Evolutionary conservation across 37 sponge, comb jelly and placozoan genomes (phyloP).

Genomic region (Hexactinellida sp.): DNA sequence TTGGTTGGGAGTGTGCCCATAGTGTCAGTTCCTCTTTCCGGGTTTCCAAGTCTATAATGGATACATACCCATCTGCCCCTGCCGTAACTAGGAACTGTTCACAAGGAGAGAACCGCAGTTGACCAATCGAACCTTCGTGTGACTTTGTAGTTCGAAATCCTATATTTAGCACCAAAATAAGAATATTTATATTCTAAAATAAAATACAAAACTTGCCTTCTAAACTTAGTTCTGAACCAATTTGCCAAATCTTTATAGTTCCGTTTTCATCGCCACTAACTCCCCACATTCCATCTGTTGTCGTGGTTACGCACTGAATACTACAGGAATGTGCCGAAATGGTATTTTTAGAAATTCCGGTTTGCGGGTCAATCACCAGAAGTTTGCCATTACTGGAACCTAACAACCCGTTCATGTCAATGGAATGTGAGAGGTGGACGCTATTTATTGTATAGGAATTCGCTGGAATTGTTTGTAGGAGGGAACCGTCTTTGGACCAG

Average conservation of each 20-base stretch:
- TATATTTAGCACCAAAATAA: neutral
- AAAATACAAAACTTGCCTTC: neutral
- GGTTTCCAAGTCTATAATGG: neutral
- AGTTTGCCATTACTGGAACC: neutral
- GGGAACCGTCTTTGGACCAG: neutral
- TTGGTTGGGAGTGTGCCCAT: neutral
- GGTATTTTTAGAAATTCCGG: neutral
- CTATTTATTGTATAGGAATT: slow-evolving; percentile 14
- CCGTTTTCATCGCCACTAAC: neutral
- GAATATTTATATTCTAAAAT: neutral
- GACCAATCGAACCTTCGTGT: neutral
- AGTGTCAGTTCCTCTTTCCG: neutral
- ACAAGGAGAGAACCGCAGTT: neutral
- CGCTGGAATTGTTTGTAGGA: neutral
- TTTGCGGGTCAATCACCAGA: neutral
- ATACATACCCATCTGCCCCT: slow-evolving; percentile 9
- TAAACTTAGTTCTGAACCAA: neutral
- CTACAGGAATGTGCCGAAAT: neutral
- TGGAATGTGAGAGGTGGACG: neutral
- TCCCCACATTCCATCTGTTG: slow-evolving; percentile 1
- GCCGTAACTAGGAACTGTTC: neutral
- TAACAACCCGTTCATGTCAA: neutral
- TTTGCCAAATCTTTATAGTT: neutral
- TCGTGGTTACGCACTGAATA: neutral
- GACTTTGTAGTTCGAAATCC: neutral